These are phyloP conservation scores for Chymomyza fuscimana DNA, from an alignment of 2,888 invertebrate genomes.

Conservation along the genomic window DNA sequence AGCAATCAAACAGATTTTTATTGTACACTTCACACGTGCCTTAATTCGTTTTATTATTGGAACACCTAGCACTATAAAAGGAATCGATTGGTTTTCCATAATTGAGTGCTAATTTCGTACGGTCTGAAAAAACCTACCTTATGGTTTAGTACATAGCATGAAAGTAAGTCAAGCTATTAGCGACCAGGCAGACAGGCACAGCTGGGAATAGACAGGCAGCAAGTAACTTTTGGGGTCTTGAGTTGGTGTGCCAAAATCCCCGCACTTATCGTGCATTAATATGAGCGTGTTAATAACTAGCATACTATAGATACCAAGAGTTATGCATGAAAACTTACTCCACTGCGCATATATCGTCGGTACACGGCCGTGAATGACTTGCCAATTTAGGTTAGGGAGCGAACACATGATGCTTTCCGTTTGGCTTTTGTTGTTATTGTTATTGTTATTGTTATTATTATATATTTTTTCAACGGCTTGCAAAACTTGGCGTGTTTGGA, in stretches of 20 bases:
- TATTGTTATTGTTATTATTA: constrained; percentile 10
- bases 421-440: constrained; percentile 21
- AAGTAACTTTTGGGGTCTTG: background rate
- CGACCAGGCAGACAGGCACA: background rate
- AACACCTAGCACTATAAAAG: constrained; percentile 28
- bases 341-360: constrained; percentile 34
- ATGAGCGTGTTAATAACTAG: constrained; percentile 57
- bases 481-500: constrained; percentile 21
- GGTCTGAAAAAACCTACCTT: background rate
- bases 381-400: constrained; percentile 61
- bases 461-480: background rate
- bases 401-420: constrained; percentile 50
- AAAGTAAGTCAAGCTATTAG: background rate
- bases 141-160: background rate
- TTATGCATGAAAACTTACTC: background rate
- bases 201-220: background rate
- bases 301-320: constrained; percentile 7
- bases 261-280: constrained; percentile 59
- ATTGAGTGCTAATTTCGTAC: constrained; percentile 60
- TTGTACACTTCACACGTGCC: constrained; percentile 58
- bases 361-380: constrained; percentile 45
- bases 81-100: constrained; percentile 64
- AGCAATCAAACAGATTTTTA: constrained; percentile 49
- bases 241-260: constrained; percentile 10
- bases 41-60: constrained; percentile 10